These are phyloP conservation scores for Phasia obesa DNA, from an alignment of 2,888 invertebrate genomes.

Conservation along the genomic window DNA sequence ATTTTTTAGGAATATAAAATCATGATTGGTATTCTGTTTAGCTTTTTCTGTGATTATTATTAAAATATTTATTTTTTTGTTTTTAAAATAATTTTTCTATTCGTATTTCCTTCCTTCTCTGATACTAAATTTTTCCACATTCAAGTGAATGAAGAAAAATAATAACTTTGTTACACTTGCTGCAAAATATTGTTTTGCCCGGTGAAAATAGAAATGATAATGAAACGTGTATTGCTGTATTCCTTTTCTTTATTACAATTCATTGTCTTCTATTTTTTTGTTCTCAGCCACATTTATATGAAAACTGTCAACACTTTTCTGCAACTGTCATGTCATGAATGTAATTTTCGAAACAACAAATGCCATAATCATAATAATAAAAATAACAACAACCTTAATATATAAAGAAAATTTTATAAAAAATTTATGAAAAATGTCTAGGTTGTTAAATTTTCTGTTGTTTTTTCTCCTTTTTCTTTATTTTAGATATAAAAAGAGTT, in stretches of 20 bases:
- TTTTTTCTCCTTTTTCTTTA: neutral
- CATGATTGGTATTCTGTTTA: too few species aligned
- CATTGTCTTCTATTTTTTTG: neutral
- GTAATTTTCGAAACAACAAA: slow-evolving; percentile 45
- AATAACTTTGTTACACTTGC: slow-evolving; percentile 48
- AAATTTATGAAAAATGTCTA: slow-evolving; percentile 56
- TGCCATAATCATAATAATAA: slow-evolving; percentile 36
- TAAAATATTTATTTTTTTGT: slow-evolving; percentile 19
- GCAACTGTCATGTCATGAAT: slow-evolving; percentile 67
- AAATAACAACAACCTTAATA: slow-evolving; percentile 35
- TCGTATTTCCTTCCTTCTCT: slow-evolving; percentile 59
- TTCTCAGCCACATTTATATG: slow-evolving; percentile 38
- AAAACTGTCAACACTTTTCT: slow-evolving; percentile 68
- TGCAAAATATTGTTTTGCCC: neutral
- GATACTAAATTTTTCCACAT: slow-evolving; percentile 29
- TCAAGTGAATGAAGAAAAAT: slow-evolving; percentile 14
- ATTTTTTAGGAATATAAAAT: too few species aligned
- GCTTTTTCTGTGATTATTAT: slow-evolving; percentile 3
- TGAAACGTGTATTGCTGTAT: neutral
- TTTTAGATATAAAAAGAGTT: neutral
- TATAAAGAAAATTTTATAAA: slow-evolving; percentile 57
- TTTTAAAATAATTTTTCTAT: slow-evolving; percentile 16
- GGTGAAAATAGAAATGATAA: neutral
- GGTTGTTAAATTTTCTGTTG: slow-evolving; percentile 26
- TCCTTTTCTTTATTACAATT: slow-evolving; percentile 7